Conservation (phyloP, 2,888 invertebrate species). For the Cecidostiba fungosa region DNA sequence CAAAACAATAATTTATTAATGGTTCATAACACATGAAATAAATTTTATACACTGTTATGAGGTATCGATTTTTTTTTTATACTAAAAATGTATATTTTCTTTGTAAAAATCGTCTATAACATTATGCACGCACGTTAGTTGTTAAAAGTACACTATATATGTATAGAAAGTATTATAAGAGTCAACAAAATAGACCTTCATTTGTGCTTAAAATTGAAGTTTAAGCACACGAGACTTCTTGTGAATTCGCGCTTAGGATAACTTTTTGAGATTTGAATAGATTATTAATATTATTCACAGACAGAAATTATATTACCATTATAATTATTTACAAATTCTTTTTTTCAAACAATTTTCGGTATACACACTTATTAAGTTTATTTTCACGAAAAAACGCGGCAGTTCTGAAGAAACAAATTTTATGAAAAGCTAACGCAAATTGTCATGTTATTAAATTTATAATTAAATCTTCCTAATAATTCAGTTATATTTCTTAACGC, state of each 20-base stretch:
- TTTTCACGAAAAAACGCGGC: background rate
- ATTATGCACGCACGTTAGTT: background rate
- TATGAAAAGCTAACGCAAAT: background rate
- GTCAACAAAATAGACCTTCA: conserved; percentile 1
- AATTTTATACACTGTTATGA: conserved; percentile 24
- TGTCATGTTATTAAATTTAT: background rate
- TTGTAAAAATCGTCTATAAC: conserved; percentile 7
- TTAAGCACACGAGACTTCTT: conserved; percentile 36
- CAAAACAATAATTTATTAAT: conserved; percentile 44
- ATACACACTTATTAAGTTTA: background rate
- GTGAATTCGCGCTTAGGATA: background rate
- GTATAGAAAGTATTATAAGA: background rate
- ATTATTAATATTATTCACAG: no score
- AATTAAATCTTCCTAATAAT: background rate
- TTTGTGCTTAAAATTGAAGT: conserved; percentile 33
- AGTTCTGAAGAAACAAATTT: background rate
- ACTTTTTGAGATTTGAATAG: no score
- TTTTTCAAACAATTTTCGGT: background rate
- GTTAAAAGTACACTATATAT: background rate
- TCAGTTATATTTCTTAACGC: background rate
- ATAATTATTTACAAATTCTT: background rate
- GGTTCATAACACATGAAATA: conserved; percentile 29
- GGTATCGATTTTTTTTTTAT: conserved; percentile 21
- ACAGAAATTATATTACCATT: background rate
- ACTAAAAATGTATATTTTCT: conserved; percentile 3